Conservation (phyloP, 1,140 invertebrate species). For the Microplitis demolitor region DNA sequence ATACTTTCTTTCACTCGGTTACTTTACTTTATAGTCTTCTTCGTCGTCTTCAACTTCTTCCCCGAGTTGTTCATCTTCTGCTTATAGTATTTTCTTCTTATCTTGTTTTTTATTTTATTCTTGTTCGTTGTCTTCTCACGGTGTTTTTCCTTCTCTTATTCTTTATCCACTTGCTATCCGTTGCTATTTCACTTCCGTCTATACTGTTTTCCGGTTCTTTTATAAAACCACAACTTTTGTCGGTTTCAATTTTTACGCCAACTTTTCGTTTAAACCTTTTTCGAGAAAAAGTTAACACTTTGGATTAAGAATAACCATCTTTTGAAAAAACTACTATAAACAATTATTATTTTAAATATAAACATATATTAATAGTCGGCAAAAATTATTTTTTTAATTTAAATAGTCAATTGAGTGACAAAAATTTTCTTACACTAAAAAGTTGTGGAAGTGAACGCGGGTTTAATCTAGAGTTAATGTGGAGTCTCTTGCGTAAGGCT, state of each 20-base stretch:
- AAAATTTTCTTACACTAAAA: too few species aligned
- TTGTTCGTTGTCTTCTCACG: conserved; percentile 3
- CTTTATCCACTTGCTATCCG: neutral
- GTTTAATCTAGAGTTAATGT: too few species aligned
- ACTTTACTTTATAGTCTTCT: neutral
- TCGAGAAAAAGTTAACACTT: neutral
- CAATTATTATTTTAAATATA: too few species aligned
- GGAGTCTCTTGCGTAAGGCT: too few species aligned
- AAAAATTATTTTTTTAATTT: too few species aligned
- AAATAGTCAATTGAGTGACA: too few species aligned
- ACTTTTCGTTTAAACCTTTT: conserved; percentile 12
- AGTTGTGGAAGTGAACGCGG: too few species aligned
- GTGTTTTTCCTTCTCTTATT: neutral
- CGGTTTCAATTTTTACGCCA: neutral
- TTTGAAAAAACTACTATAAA: too few species aligned
- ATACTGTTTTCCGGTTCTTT: conserved; percentile 24
- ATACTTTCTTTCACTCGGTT: conserved; percentile 8
- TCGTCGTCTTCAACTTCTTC: conserved; percentile 5
- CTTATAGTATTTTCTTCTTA: neutral
- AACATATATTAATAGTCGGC: too few species aligned
- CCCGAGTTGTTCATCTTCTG: neutral
- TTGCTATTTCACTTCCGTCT: conserved; percentile 7
- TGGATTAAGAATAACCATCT: neutral
- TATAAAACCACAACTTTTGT: conserved; percentile 19
- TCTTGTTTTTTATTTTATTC: conserved; percentile 14